A percentile compares a stretch with the other conserved stretches of the same genome.
These are phyloP conservation scores for Mormyrops boulengeri DNA, from an alignment of 2,797 vertebrate species.

Conservation along the genomic window DNA sequence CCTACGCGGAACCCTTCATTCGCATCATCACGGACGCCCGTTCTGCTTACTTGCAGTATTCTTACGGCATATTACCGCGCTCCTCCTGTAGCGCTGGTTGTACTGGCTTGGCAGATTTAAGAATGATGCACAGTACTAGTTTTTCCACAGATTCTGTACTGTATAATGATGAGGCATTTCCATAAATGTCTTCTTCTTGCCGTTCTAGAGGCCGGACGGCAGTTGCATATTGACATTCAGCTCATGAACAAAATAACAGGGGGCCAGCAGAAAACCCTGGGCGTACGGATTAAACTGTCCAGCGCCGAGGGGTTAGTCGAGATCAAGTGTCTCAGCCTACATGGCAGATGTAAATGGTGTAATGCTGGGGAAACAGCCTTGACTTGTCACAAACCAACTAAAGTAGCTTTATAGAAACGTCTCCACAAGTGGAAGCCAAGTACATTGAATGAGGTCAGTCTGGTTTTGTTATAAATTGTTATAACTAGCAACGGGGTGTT, in stretches of 20 bases:
- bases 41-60: background rate
- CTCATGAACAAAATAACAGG: conserved; percentile 2
- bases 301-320: background rate
- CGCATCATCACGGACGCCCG: background rate
- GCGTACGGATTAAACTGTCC: conserved; percentile 3
- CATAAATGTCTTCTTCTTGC: background rate
- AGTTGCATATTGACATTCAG: conserved; percentile 17
- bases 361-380: conserved; percentile 1
- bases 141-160: background rate
- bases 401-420: background rate
- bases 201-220: background rate
- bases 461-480: conserved; percentile 14
- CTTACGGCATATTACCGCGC: background rate
- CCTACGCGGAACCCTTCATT: background rate
- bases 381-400: background rate
- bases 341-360: conserved; percentile 14
- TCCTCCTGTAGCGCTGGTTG: background rate
- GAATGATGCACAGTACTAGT: background rate
- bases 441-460: conserved; percentile 10
- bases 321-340: background rate
- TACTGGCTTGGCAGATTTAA: background rate
- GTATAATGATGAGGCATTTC: background rate
- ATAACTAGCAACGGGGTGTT: background rate
- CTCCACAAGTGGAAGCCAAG: conserved; percentile 5
- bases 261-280: conserved; percentile 12